Evolutionary conservation across 2,797 vertebrate genomes (phyloP).

Genomic region (Silurus lanzhouensis): DNA sequence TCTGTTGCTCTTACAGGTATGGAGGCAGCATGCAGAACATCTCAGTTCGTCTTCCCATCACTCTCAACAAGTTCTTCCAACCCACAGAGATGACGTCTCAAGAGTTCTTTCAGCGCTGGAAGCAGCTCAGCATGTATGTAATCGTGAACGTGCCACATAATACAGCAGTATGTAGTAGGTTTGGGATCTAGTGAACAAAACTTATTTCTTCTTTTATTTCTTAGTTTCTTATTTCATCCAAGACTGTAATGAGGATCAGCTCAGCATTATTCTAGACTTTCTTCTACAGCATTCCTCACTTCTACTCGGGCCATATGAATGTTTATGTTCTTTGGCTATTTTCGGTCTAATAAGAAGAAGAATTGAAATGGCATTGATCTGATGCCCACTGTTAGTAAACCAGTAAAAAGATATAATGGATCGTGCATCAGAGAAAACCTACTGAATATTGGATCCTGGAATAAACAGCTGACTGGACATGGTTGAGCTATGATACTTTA

Average conservation of each 20-base stretch:
- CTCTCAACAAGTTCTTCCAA: constrained; percentile 95
- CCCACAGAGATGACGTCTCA: constrained; percentile 89
- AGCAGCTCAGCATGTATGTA: constrained; percentile 88
- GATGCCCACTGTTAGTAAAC: too few species aligned
- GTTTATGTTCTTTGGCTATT: not conserved
- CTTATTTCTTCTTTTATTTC: too few species aligned
- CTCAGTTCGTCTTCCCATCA: constrained; percentile 86
- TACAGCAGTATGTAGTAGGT: not conserved
- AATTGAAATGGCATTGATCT: not conserved
- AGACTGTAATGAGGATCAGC: not conserved
- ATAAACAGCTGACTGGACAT: not conserved
- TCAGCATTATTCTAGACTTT: not conserved
- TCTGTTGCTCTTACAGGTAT: constrained; percentile 71
- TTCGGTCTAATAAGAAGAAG: not conserved
- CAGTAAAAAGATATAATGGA: not conserved
- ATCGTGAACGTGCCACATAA: not conserved
- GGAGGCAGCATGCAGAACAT: constrained; percentile 88
- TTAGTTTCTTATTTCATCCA: not conserved
- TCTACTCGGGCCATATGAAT: not conserved
- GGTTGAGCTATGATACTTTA: too few species aligned
- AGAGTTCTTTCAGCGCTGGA: constrained; percentile 94
- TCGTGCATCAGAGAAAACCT: not conserved
- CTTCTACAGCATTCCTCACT: not conserved
- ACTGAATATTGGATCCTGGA: not conserved
- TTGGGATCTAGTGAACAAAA: too few species aligned